A percentile compares a stretch with the other conserved stretches of the same genome.
Evolutionary conservation across 2,797 vertebrate genomes (phyloP).

Genomic region (Hyperoplus immaculatus): DNA sequence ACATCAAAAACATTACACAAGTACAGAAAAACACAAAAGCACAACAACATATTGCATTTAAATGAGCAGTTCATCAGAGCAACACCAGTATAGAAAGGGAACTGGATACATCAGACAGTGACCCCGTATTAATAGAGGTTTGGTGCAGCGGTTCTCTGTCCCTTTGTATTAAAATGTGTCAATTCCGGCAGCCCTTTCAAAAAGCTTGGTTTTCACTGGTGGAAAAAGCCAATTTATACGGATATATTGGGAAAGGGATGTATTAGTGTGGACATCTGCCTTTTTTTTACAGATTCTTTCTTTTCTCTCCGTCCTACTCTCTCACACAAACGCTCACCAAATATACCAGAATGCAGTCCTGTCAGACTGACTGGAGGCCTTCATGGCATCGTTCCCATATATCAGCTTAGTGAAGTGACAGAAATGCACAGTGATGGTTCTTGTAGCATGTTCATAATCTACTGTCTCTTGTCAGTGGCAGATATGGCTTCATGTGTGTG

Average conservation of each 20-base stretch:
- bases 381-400: slow-evolving; percentile 34
- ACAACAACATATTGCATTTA: slow-evolving; percentile 24
- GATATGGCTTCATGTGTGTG: slow-evolving; percentile 29
- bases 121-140: slow-evolving; percentile 15
- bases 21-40: not conserved
- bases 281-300: slow-evolving; percentile 14
- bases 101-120: slow-evolving; percentile 3
- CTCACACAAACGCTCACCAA: not conserved
- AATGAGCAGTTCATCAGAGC: slow-evolving; percentile 47
- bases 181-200: not conserved
- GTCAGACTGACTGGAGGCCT: slow-evolving; percentile 32
- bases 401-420: slow-evolving; percentile 58
- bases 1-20: slow-evolving; percentile 4
- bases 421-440: slow-evolving; percentile 50
- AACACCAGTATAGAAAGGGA: slow-evolving; percentile 38
- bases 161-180: not conserved
- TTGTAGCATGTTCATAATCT: slow-evolving; percentile 47
- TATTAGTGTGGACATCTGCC: slow-evolving; percentile 41
- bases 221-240: slow-evolving; percentile 6
- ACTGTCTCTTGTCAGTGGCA: slow-evolving; percentile 42
- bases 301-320: slow-evolving; percentile 9
- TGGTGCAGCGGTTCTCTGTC: not conserved
- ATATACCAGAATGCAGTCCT: slow-evolving; percentile 12
- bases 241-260: slow-evolving; percentile 4
- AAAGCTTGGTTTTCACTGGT: slow-evolving; percentile 22